A percentile compares a stretch with the other conserved stretches of the same genome.
Conservation (phyloP, 2,888 invertebrate genomes). For the Lepidochrysops patricia region DNA sequence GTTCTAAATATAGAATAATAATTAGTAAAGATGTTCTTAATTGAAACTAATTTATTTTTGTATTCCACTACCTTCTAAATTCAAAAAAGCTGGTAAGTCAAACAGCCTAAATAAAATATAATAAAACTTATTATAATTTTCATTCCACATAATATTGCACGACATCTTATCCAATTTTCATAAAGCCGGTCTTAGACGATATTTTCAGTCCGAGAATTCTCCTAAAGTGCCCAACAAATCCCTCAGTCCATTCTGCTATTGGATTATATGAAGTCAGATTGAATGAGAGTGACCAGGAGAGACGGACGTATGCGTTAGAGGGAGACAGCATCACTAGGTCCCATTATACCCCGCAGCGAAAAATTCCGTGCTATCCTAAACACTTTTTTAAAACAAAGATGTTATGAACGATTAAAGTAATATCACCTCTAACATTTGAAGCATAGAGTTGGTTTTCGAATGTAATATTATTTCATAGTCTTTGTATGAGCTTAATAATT, state of each 20-base stretch:
- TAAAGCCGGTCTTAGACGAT: conserved; percentile 42
- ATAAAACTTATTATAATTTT: neutral
- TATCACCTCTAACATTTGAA: conserved; percentile 20
- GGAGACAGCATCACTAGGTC: conserved; percentile 24
- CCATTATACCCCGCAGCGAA: conserved; percentile 54
- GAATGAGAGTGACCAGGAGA: conserved; percentile 46
- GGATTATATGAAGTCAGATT: conserved; percentile 57
- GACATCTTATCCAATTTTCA: conserved; percentile 32
- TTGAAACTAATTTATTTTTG: no score
- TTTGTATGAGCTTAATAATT: conserved; percentile 62
- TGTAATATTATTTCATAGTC: conserved; percentile 19
- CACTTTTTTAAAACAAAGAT: conserved; percentile 41
- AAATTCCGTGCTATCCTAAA: conserved; percentile 64
- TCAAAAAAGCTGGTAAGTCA: no score
- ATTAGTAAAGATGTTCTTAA: no score
- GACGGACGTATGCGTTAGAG: conserved; percentile 24
- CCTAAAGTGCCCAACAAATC: conserved; percentile 49
- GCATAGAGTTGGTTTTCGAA: conserved; percentile 27
- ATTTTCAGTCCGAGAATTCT: conserved; percentile 41
- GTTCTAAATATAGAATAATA: no score
- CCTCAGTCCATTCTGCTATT: conserved; percentile 48
- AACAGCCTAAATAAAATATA: no score
- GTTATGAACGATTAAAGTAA: conserved; percentile 27
- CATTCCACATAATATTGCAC: neutral
- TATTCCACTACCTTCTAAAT: no score